These are phyloP conservation scores for Drosophila borborema DNA, from an alignment of 2,888 invertebrate species.

Conservation along the genomic window DNA sequence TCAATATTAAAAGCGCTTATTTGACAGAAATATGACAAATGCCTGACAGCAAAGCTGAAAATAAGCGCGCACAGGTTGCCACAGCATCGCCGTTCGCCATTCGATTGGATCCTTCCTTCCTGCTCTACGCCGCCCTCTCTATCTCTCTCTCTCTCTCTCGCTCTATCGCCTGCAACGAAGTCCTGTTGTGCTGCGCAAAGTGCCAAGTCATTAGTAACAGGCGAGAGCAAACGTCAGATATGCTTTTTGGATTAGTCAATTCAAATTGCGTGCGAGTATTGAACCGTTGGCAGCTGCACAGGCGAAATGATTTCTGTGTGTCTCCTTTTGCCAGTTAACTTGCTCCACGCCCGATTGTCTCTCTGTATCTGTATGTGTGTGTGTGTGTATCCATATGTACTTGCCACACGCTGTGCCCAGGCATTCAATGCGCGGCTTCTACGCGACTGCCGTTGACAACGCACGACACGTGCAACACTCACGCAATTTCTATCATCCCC, in stretches of 20 bases:
- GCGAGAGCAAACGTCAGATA: slow-evolving; percentile 79
- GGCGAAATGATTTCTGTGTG: slow-evolving; percentile 56
- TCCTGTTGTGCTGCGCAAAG: slow-evolving; percentile 58
- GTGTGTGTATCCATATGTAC: slow-evolving; percentile 19
- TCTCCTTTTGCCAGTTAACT: slow-evolving; percentile 41
- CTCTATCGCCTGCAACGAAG: neutral
- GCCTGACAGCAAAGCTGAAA: slow-evolving; percentile 76
- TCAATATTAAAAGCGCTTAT: slow-evolving; percentile 81
- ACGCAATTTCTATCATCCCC: slow-evolving; percentile 57
- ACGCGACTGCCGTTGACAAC: slow-evolving; percentile 61
- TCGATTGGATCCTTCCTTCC: slow-evolving; percentile 18
- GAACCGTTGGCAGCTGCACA: slow-evolving; percentile 62
- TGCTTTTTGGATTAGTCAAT: slow-evolving; percentile 78
- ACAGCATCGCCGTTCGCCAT: slow-evolving; percentile 18
- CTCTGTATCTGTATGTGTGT: neutral
- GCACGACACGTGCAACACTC: slow-evolving; percentile 74
- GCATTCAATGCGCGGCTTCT: slow-evolving; percentile 44
- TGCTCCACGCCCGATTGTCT: slow-evolving; percentile 20
- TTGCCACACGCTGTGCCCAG: slow-evolving; percentile 54
- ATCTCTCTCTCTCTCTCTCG: neutral
- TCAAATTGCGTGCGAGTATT: slow-evolving; percentile 69
- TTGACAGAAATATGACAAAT: slow-evolving; percentile 82
- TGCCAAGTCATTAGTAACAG: slow-evolving; percentile 80
- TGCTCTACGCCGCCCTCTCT: neutral
- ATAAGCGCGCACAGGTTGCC: slow-evolving; percentile 63